Percentiles rank a stretch among this genome's conserved stretches.
phyloP scores from a whole-genome alignment of 2,113 vertebrate species.

The Rhagologus leucostigma region DNA sequence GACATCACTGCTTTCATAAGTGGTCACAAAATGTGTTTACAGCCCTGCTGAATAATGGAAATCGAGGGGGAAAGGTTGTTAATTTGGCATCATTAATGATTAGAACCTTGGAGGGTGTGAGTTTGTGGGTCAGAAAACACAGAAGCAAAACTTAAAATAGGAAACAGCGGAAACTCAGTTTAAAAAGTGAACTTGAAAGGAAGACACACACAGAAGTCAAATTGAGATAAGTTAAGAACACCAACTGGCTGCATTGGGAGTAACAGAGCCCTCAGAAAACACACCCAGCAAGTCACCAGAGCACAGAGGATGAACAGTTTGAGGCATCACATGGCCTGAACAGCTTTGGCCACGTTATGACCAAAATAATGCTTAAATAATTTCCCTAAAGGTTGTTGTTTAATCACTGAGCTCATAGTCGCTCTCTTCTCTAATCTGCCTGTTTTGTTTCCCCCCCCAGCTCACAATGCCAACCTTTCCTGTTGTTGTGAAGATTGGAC shows the following conservation, averaged over 20 bases:
- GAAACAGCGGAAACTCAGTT: neutral
- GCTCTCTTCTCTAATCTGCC: neutral
- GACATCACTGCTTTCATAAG: neutral
- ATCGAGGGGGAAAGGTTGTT: neutral
- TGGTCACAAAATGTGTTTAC: neutral
- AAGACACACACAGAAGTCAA: too few relatives aligned
- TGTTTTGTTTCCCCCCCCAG: conserved; percentile 71
- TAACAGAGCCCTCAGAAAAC: accelerated
- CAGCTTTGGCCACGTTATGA: neutral
- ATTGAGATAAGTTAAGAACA: neutral
- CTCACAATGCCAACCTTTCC: conserved; percentile 93
- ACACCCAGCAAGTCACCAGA: neutral
- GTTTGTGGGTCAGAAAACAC: neutral
- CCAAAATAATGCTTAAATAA: neutral
- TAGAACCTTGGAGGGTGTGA: neutral
- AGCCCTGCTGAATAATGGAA: neutral
- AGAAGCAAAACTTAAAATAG: neutral
- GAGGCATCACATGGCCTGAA: neutral
- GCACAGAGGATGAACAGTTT: neutral
- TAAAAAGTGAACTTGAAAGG: neutral
- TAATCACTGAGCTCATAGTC: neutral
- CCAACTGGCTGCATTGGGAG: accelerated
- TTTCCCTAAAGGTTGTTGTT: neutral
- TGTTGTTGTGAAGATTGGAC: conserved; percentile 98
- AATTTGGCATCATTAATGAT: neutral